Percentiles rank a stretch among this genome's conserved stretches.
These are phyloP conservation scores for Stichopus horrens DNA, from an alignment of 53 echinoderm and acorn worm genomes.

Conservation along the genomic window DNA sequence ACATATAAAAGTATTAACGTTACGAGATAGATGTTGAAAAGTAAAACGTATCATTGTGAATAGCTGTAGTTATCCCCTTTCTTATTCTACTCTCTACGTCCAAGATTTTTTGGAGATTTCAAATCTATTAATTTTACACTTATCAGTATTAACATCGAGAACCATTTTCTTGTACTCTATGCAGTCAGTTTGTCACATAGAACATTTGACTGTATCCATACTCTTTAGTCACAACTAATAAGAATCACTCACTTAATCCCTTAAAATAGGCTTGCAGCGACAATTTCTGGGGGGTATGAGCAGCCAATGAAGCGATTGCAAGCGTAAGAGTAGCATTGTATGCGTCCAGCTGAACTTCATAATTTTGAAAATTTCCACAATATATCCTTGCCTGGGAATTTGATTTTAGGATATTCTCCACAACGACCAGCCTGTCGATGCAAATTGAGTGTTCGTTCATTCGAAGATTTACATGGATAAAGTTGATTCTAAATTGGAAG, in stretches of 20 bases:
- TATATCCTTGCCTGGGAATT: background rate
- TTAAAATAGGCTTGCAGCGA: background rate
- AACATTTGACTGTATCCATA: too few species aligned
- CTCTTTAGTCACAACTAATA: too few species aligned
- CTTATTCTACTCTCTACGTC: too few species aligned
- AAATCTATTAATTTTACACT: too few species aligned
- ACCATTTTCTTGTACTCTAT: too few species aligned
- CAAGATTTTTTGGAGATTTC: too few species aligned
- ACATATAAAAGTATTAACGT: too few species aligned
- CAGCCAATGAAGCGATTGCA: background rate
- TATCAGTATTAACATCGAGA: too few species aligned
- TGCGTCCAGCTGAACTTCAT: slow-evolving; percentile 1
- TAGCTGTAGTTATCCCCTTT: too few species aligned
- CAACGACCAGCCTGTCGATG: background rate
- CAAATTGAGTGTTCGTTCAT: background rate
- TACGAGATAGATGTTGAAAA: too few species aligned
- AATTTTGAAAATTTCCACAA: background rate
- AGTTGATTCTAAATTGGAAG: background rate
- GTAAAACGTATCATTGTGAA: too few species aligned
- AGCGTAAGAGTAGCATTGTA: background rate
- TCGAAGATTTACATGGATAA: background rate
- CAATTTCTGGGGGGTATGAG: background rate
- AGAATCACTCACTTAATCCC: slow-evolving; percentile 11
- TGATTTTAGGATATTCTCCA: background rate
- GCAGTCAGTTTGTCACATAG: too few species aligned